Evolutionary conservation across 2,888 invertebrate genomes (phyloP).

Genomic region (Melieria crassipennis): DNA sequence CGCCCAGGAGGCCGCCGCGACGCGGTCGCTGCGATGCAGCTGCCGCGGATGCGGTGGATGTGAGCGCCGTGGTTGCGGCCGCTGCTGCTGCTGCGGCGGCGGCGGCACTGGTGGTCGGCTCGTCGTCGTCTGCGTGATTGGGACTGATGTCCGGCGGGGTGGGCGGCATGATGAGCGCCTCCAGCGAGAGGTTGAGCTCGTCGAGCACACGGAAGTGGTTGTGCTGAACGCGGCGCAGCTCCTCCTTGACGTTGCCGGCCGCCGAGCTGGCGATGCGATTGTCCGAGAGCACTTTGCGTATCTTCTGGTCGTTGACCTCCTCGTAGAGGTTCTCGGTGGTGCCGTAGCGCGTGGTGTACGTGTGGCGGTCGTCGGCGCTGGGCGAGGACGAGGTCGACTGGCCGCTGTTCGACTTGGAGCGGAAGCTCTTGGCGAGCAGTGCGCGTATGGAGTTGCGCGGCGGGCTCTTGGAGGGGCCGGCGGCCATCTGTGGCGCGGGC

Average conservation of each 20-base stretch:
- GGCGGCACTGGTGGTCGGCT: slow-evolving; percentile 57
- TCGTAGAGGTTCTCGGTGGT: slow-evolving; percentile 75
- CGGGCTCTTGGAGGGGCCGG: slow-evolving; percentile 62
- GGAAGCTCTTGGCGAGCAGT: slow-evolving; percentile 62
- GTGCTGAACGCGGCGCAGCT: slow-evolving; percentile 84
- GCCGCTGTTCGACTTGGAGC: slow-evolving; percentile 58
- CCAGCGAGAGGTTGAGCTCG: slow-evolving; percentile 86
- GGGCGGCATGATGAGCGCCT: slow-evolving; percentile 91
- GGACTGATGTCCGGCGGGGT: slow-evolving; percentile 64
- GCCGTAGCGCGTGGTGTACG: slow-evolving; percentile 81
- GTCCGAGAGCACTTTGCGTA: slow-evolving; percentile 64
- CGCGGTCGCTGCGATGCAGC: slow-evolving; percentile 49
- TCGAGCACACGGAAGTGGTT: slow-evolving; percentile 85
- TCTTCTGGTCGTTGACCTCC: slow-evolving; percentile 65
- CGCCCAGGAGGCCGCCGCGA: slow-evolving; percentile 57
- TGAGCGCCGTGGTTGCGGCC: slow-evolving; percentile 31
- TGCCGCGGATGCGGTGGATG: slow-evolving; percentile 30
- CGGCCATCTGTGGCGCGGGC: slow-evolving; percentile 40
- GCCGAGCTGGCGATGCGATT: slow-evolving; percentile 73
- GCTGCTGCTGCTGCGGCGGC: slow-evolving; percentile 36
- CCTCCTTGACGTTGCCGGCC: slow-evolving; percentile 81
- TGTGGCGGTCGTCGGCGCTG: slow-evolving; percentile 68
- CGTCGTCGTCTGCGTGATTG: slow-evolving; percentile 70
- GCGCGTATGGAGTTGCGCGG: slow-evolving; percentile 64
- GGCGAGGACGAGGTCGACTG: slow-evolving; percentile 59